Evolutionary conservation across 2,797 vertebrate genomes (phyloP).

Genomic region (Nannoperca obscura): DNA sequence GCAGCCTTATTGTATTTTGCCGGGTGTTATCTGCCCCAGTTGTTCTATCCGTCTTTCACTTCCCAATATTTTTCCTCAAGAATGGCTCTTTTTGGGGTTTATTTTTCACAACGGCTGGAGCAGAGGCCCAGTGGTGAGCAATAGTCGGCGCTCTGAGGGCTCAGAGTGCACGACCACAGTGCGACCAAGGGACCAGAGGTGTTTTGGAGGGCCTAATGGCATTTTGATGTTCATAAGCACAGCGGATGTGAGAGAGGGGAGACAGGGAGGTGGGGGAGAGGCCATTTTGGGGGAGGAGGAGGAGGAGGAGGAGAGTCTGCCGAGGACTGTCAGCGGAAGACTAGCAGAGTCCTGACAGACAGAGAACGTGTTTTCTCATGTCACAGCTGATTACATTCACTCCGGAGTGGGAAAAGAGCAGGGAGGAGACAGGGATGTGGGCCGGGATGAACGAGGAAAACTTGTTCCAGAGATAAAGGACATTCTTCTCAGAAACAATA

Average conservation of each 20-base stretch:
- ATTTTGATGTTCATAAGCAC: constrained; percentile 98
- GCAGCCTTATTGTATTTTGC: constrained; percentile 72
- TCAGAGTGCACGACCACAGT: constrained; percentile 73
- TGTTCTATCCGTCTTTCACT: constrained; percentile 77
- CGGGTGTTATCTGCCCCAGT: constrained; percentile 68
- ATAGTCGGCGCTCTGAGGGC: constrained; percentile 67
- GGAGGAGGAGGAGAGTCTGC: constrained; percentile 87
- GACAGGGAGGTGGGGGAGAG: constrained; percentile 87
- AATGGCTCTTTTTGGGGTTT: constrained; percentile 72
- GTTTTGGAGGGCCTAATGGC: constrained; percentile 95
- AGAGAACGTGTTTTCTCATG: constrained; percentile 95
- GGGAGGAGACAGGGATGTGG: constrained; percentile 58
- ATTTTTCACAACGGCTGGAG: constrained; percentile 74
- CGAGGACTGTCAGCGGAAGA: constrained; percentile 87
- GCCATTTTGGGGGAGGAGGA: constrained; percentile 81
- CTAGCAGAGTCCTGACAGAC: constrained; percentile 93
- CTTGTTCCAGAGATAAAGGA: constrained; percentile 65
- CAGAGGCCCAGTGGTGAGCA: constrained; percentile 78
- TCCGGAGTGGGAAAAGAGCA: constrained; percentile 88
- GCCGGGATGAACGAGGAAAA: constrained; percentile 52
- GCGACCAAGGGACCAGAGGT: constrained; percentile 84
- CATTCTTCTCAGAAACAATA: constrained; percentile 64
- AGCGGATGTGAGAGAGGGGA: constrained; percentile 92
- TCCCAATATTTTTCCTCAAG: constrained; percentile 70
- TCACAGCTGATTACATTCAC: constrained; percentile 99